Evolutionary conservation across 2,888 invertebrate species (phyloP).

Genomic region (Eristalinus aeneus): DNA sequence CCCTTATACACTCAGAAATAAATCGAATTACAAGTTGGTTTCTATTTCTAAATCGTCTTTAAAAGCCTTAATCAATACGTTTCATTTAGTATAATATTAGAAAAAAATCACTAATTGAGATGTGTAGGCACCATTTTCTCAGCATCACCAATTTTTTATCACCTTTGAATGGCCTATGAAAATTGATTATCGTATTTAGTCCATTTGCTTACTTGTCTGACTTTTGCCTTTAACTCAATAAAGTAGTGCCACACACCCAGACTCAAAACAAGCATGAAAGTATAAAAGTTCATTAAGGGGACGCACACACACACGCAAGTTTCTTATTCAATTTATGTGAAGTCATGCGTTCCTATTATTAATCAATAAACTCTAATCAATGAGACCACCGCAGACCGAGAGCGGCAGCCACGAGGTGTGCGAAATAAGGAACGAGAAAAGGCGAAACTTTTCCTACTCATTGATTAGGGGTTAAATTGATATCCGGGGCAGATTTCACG

Average conservation of each 20-base stretch:
- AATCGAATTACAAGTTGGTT: no score
- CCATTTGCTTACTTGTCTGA: background rate
- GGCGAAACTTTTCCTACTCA: background rate
- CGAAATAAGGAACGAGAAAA: background rate
- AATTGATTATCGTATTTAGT: background rate
- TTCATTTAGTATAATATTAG: no score
- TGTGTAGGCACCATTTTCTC: background rate
- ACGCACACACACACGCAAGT: background rate
- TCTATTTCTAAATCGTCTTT: no score
- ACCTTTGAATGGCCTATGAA: background rate
- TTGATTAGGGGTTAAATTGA: background rate
- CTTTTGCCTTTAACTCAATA: background rate
- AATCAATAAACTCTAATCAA: conserved; percentile 65
- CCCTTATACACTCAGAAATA: no score
- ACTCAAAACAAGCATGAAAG: background rate
- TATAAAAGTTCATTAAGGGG: background rate
- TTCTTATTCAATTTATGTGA: conserved; percentile 35
- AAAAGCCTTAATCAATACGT: no score
- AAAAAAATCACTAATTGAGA: no score
- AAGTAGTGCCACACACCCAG: background rate
- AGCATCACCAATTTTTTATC: background rate
- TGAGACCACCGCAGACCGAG: conserved; percentile 3
- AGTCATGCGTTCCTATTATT: conserved; percentile 39
- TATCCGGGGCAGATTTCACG: conserved; percentile 27
- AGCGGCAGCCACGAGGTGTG: background rate